A percentile compares a stretch with the other conserved stretches of the same genome.
phyloP scores from a whole-genome alignment of 1,140 invertebrate genomes.

The Sinonovacula constricta region DNA sequence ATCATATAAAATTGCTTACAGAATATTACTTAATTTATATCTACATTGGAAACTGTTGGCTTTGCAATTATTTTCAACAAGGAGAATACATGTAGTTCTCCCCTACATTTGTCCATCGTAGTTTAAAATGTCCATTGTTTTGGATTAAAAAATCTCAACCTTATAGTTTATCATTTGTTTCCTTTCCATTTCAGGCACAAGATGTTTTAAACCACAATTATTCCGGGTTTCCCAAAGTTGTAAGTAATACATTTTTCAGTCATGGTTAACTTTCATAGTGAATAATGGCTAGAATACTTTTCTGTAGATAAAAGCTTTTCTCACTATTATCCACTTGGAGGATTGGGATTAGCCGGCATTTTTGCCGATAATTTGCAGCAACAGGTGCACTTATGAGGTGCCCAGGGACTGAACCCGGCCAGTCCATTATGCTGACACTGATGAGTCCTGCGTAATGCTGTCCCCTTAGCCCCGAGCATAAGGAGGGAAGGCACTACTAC shows the following conservation, averaged over 20 bases:
- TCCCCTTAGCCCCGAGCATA: no score
- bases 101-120: no score
- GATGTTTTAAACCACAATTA: slow-evolving; percentile 42
- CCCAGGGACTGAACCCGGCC: neutral
- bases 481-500: no score
- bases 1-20: neutral
- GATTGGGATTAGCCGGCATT: no score
- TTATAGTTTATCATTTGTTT: neutral
- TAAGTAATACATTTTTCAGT: slow-evolving; percentile 20
- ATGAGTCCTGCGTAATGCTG: no score
- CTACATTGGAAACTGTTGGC: neutral
- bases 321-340: no score
- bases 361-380: no score
- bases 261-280: neutral
- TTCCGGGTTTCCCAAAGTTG: slow-evolving; percentile 47
- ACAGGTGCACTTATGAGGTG: neutral
- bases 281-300: neutral
- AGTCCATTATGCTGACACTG: neutral
- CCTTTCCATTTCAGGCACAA: slow-evolving; percentile 34
- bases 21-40: neutral
- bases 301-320: neutral
- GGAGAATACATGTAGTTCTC: no score
- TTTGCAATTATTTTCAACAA: neutral
- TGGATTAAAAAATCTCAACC: neutral
- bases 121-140: no score